Percentiles rank a stretch among this genome's conserved stretches.
phyloP scores from a whole-genome alignment of 1,140 invertebrate species.

The Zophobas morio region DNA sequence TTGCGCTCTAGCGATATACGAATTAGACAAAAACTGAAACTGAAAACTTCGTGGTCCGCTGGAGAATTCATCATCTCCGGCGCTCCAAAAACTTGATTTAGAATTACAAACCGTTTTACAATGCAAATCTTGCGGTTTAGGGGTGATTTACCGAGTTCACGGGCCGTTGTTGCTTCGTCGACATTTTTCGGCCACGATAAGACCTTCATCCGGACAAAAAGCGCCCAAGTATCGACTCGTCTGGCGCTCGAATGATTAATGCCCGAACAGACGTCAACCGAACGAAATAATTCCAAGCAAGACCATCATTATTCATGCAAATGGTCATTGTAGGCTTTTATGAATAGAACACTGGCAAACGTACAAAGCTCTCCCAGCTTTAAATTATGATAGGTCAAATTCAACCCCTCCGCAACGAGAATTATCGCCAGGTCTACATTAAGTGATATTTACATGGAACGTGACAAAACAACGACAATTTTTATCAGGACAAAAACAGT shows the following conservation, averaged over 20 bases:
- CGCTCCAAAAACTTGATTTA: not conserved
- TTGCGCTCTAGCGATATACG: too few relatives aligned
- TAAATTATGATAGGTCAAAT: slow-evolving; percentile 35
- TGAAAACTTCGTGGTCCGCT: too few relatives aligned
- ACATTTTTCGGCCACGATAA: not conserved
- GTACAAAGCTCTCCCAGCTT: slow-evolving; percentile 24
- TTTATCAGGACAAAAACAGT: slow-evolving; percentile 17
- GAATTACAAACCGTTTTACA: not conserved
- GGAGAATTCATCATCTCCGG: not conserved
- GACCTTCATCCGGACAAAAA: not conserved
- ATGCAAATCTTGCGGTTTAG: slow-evolving; percentile 11
- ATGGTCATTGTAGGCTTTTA: slow-evolving; percentile 13
- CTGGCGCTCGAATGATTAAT: not conserved
- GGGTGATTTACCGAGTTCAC: not conserved
- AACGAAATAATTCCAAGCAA: not conserved
- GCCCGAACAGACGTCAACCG: slow-evolving; percentile 4
- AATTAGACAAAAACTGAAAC: too few relatives aligned
- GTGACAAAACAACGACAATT: slow-evolving; percentile 11
- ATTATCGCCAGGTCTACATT: slow-evolving; percentile 19
- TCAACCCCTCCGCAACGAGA: not conserved
- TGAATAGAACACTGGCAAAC: slow-evolving; percentile 21
- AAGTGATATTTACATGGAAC: slow-evolving; percentile 11
- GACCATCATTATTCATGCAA: slow-evolving; percentile 34
- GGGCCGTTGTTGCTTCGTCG: not conserved
- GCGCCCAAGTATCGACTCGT: too few relatives aligned